Percentiles rank a stretch among this genome's conserved stretches.
phyloP scores from a whole-genome alignment of 2,888 invertebrate genomes.

The Agriotes lineatus region DNA sequence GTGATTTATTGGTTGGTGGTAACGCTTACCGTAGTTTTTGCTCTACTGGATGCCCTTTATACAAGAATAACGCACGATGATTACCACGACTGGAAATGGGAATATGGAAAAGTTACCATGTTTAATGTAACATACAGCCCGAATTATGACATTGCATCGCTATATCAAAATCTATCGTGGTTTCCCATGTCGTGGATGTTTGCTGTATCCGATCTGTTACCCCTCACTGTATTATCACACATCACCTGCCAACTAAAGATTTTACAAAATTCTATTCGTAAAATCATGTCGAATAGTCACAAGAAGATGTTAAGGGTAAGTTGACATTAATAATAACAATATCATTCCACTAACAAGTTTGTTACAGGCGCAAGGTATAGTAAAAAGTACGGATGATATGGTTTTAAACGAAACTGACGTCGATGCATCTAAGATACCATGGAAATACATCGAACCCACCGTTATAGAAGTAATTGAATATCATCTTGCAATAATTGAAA shows the following conservation, averaged over 20 bases:
- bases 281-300: constrained; percentile 31
- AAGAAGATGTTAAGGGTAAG: constrained; percentile 30
- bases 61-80: constrained; percentile 31
- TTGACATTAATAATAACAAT: not conserved
- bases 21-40: constrained; percentile 32
- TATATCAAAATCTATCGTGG: constrained; percentile 39
- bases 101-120: constrained; percentile 36
- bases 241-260: constrained; percentile 44
- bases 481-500: constrained; percentile 40
- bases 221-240: constrained; percentile 41
- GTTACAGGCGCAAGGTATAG: too few species aligned
- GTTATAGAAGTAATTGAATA: constrained; percentile 35
- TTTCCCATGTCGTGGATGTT: constrained; percentile 40
- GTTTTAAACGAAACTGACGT: too few species aligned
- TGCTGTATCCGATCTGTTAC: constrained; percentile 38
- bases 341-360: too few species aligned
- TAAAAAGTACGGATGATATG: too few species aligned
- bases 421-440: constrained; percentile 22
- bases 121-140: constrained; percentile 41
- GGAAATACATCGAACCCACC: constrained; percentile 22
- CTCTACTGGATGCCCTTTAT: constrained; percentile 27
- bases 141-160: constrained; percentile 34
- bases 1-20: constrained; percentile 35
- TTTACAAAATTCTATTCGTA: constrained; percentile 36
- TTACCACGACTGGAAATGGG: constrained; percentile 43